Evolutionary conservation across 2,888 invertebrate genomes (phyloP), one percentile per base, ranked within the genome.

Genomic region (Cheilosia vernalis): DNA sequence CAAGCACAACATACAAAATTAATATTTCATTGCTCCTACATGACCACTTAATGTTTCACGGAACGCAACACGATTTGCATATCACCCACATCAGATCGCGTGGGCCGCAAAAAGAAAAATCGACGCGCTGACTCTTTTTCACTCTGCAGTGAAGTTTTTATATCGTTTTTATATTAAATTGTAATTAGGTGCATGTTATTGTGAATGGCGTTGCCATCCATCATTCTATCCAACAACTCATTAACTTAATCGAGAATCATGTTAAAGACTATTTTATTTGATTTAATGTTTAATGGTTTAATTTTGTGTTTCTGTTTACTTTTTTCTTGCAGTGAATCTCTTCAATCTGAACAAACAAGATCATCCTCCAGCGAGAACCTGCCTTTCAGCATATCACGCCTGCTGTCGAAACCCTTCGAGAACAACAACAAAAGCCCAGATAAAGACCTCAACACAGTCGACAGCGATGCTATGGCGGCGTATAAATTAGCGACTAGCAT

Each of bases 361-460:
- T 93, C 88, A 89, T 92, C 92, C 70, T 92, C 92, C 81, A 92
- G 92, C 88, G 92, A 92, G 89, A 92, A 92, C 90, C 90, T 96
- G 88, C 95, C 96, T 77, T 96, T 96, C 93, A 96, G 96, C 92
- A 96, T 96, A 93, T 96, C 96, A 42, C 94, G 96, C 89, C 93
- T 96, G 89, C 92, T 96, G 89, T 96, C 95, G n/a, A 95, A 95
- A 92, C 95, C 95, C 87, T 95, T 95, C 88, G 95, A 95, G 87
- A 94, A 95, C 63, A 91, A 91, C 79, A 91, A 91, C 87, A 89
- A 90, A 82, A 89, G 89, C 70, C 90, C 89, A 33, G 92, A 92
- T 79, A 91, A 91, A 84, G 92, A 92, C 80, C 87, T 91, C 44
- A 88, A 89, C 40, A 89, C 88, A 47, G 90, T 89, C 53, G 92